Conservation (phyloP, 30 jellyfish, hydroid and myxozoan genomes). For the Catostylus mosaicus region DNA sequence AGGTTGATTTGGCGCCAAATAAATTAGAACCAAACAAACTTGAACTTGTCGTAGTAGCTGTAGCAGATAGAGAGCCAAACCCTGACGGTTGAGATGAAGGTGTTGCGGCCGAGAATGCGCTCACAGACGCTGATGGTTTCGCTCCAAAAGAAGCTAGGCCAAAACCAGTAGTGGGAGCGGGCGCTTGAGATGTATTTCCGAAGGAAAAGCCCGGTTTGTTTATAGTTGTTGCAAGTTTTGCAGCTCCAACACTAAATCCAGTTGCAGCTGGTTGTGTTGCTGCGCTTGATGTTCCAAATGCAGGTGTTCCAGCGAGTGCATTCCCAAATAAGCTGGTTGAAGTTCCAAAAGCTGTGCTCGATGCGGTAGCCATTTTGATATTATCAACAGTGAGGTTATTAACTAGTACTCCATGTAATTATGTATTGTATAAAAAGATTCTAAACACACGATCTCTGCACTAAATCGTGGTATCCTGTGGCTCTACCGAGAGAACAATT, state of each 20-base stretch:
- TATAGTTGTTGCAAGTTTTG: conserved; percentile 23
- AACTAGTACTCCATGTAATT: not conserved
- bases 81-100: conserved; percentile 39
- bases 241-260: conserved; percentile 41
- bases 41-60: conserved; percentile 30
- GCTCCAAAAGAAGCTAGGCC: conserved; percentile 32
- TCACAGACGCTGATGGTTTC: conserved; percentile 59
- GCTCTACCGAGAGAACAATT: too few relatives aligned
- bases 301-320: conserved; percentile 37
- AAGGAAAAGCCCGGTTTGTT: conserved; percentile 24
- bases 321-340: conserved; percentile 56
- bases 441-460: too few relatives aligned
- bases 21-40: conserved; percentile 61
- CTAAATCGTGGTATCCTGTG: too few relatives aligned
- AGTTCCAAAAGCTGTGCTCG: conserved; percentile 28
- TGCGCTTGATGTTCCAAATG: conserved; percentile 46
- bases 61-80: conserved; percentile 30
- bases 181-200: conserved; percentile 1
- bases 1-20: conserved; percentile 61
- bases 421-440: too few relatives aligned
- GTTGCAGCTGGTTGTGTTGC: conserved; percentile 35
- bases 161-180: conserved; percentile 14
- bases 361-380: conserved; percentile 61
- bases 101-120: conserved; percentile 50
- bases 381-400: not conserved